Conservation (phyloP, 2,113 vertebrate genomes). For the Emydura subglobosa region DNA sequence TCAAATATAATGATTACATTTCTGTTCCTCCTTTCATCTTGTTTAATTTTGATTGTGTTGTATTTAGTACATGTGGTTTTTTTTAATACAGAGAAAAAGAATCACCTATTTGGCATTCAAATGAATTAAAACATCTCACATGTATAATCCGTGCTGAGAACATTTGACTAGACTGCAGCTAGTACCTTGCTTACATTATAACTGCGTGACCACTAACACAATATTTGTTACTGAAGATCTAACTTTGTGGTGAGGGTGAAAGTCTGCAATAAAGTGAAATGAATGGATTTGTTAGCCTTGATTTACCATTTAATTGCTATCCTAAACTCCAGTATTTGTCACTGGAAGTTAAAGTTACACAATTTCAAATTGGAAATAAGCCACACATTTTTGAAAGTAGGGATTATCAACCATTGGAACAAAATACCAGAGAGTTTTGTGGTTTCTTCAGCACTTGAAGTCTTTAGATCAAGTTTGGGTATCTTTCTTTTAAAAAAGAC, state of each 20-base stretch:
- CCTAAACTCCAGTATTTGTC: background rate
- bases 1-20: background rate
- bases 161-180: background rate
- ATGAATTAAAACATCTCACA: slow-evolving; percentile 8
- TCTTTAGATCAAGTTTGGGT: slow-evolving; percentile 5
- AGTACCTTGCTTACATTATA: background rate
- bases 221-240: background rate
- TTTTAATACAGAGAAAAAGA: background rate
- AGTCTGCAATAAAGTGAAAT: slow-evolving; percentile 20
- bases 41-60: background rate
- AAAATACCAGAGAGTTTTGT: slow-evolving; percentile 39
- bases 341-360: background rate
- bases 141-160: slow-evolving; percentile 26
- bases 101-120: background rate
- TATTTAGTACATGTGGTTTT: background rate
- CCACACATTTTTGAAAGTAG: background rate
- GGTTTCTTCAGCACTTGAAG: slow-evolving; percentile 50
- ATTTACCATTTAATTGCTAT: slow-evolving; percentile 9
- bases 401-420: background rate
- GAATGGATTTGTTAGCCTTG: background rate
- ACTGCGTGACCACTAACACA: slow-evolving; percentile 35
- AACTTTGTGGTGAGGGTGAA: background rate
- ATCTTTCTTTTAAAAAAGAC: slow-evolving; percentile 16
- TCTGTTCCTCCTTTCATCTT: background rate
- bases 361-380: slow-evolving; percentile 28